Conservation (phyloP, 2,888 invertebrate species). For the Eilema depressum region DNA sequence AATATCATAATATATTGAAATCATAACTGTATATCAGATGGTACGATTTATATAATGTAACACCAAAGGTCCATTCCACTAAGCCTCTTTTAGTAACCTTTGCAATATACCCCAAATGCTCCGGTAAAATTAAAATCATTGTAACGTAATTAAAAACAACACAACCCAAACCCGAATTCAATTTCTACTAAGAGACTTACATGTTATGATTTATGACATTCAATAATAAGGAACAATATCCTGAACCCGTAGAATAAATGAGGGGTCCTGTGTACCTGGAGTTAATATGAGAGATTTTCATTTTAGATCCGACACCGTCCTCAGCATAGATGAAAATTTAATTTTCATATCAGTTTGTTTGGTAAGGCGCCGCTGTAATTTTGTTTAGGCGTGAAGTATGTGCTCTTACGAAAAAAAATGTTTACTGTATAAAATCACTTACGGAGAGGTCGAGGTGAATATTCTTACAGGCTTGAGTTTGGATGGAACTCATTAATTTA, state of each 20-base stretch:
- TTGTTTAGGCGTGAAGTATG: slow-evolving; percentile 35
- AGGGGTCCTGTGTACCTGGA: slow-evolving; percentile 71
- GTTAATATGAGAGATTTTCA: slow-evolving; percentile 76
- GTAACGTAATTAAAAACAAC: slow-evolving; percentile 48
- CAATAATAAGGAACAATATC: slow-evolving; percentile 74
- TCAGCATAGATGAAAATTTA: slow-evolving; percentile 71
- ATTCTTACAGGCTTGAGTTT: neutral
- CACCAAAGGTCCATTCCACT: slow-evolving; percentile 6
- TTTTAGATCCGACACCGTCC: slow-evolving; percentile 71
- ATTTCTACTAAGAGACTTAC: slow-evolving; percentile 50
- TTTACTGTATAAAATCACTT: slow-evolving; percentile 21
- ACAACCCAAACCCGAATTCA: slow-evolving; percentile 48
- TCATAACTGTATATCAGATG: neutral
- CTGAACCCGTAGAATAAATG: slow-evolving; percentile 66
- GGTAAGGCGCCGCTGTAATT: slow-evolving; percentile 33
- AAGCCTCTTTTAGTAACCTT: slow-evolving; percentile 17
- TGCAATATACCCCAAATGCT: slow-evolving; percentile 19
- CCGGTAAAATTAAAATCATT: slow-evolving; percentile 44
- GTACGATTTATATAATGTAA: neutral
- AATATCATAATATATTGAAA: neutral
- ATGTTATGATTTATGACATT: slow-evolving; percentile 71
- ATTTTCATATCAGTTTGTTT: slow-evolving; percentile 68
- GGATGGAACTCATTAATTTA: too few relatives aligned
- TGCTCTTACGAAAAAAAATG: slow-evolving; percentile 22
- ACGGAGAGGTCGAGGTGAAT: slow-evolving; percentile 1